Evolutionary conservation across 2,888 invertebrate genomes (phyloP).

Genomic region (Thereva unica): DNA sequence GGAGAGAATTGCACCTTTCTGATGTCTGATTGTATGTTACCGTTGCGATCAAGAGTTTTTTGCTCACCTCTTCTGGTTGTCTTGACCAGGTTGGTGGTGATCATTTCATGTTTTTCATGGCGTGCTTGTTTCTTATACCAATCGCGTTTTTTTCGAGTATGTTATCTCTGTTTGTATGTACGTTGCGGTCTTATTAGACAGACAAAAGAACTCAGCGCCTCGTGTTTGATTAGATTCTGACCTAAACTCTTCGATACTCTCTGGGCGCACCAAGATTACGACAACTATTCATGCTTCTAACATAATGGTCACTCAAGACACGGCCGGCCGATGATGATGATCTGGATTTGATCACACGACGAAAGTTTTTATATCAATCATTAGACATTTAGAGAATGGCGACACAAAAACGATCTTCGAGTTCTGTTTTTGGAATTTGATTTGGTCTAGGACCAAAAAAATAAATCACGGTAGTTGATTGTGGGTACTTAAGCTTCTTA

Average conservation of each 20-base stretch:
- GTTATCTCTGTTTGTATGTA: background rate
- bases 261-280: too few species aligned
- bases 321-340: background rate
- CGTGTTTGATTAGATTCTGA: conserved; percentile 29
- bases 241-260: conserved; percentile 5
- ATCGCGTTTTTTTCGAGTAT: background rate
- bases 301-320: background rate
- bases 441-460: conserved; percentile 1
- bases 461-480: conserved; percentile 4
- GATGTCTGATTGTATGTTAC: conserved; percentile 35
- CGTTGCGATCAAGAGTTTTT: conserved; percentile 15
- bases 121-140: conserved; percentile 9
- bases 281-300: background rate
- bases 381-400: background rate
- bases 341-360: conserved; percentile 5
- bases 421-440: conserved; percentile 3
- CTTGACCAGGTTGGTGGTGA: background rate
- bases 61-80: conserved; percentile 5
- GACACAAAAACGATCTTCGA: conserved; percentile 8
- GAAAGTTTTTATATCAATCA: conserved; percentile 18
- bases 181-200: background rate
- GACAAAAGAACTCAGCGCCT: conserved; percentile 31
- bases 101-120: background rate
- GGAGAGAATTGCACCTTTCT: conserved; percentile 35
- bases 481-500: conserved; percentile 11